Base-by-base conservation (phyloP, 2,888 invertebrate genomes). In the Yponomeuta evonymella region DNA sequence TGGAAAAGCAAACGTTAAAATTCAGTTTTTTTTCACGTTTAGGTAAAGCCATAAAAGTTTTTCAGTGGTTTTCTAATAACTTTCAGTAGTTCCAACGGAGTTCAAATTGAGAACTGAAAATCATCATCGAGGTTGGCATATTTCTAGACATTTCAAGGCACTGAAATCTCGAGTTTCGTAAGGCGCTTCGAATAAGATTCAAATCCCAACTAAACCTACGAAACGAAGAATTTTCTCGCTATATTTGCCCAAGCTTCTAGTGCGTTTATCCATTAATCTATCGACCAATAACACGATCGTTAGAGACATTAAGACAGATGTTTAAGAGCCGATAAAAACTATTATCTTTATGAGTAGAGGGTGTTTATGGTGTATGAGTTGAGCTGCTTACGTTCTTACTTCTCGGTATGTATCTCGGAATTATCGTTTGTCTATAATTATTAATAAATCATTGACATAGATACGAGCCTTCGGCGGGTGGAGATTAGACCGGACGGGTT, bases 311-410 rank as follows among this genome's bases (percentile, higher is more conserved):
- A 67, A 67, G 51, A 67, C 33, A 43, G 15, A 29, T 58, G 33
- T 66, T 70, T 67, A 79, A 80, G 77, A 76, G 76, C 75, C 78
- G 77, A 78, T 83, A 78, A 82, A 83, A 85, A 83, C 82, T 81
- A 82, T 81, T 82, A 83, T 81, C 76, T 79, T 75, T 79, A 67
- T 67, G 33, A 63, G 29, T 51, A 23, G 48, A 48, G 68, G 67
- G 36, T 51, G 51, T 68, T 68, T 68, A 68, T 36, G 51, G 48
- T 30, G 12, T 8, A 12, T 1, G 11, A 4, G 51, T 68, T 58
- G 51, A 68, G 68, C 68, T 29, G 12, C 33, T 43, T 10, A 12
- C 30, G 33, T 65, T 65, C 65, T 33, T 65, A 30, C 23, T 67
- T 48, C 67, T 23, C 9, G 23, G 67, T 67, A 65, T 23, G 51